Base-by-base conservation (phyloP, 1,140 invertebrate species). In the Lepidurus packardi region DNA sequence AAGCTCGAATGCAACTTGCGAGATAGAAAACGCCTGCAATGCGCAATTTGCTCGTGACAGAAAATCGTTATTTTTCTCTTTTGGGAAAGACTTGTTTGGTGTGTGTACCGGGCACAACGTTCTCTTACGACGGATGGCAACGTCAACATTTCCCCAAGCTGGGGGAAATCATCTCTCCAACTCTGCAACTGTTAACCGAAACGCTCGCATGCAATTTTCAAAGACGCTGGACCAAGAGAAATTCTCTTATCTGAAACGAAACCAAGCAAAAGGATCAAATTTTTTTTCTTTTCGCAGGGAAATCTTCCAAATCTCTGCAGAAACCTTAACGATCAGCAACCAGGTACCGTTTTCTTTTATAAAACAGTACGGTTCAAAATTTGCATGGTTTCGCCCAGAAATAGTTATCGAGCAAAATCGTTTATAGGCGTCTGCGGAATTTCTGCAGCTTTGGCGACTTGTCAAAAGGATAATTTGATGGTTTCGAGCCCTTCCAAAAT, bases 381-480 rank as follows among this genome's bases (percentile, higher is more conserved):
- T 65, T n/a, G 8, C 53, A 7, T 16, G 53, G 53, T 65, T 9
- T 7, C 53, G 16, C n/a, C 21, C 53, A 7, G n/a, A 16, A 65
- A 65, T 65, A n/a, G 53, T n/a, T n/a, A 65, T 65, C n/a, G 53
- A 65, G 3, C 16, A 21, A 21, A 13, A 65, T n/a, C 53, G 16
- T 65, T 21, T 21, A 7, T 7, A n/a, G 4, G 16, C 53, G 7
- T 65, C 53, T 21, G 13, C 53, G 8, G 53, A n/a, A 21, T 65
- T 13, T 11, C 53, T 65, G 53, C 53, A n/a, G 53, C 53, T 65
- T 65, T 65, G 53, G 53, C 53, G 53, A 65, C 53, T 65, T 65
- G 53, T 65, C 53, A 65, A 65, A 65, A 65, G 53, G 53, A 65
- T 65, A 65, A 65, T 65, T 65, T 65, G 53, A 65, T 65, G 53